Evolutionary conservation across 2,113 vertebrate genomes (phyloP).

Genomic region (Coptodon rendalli): DNA sequence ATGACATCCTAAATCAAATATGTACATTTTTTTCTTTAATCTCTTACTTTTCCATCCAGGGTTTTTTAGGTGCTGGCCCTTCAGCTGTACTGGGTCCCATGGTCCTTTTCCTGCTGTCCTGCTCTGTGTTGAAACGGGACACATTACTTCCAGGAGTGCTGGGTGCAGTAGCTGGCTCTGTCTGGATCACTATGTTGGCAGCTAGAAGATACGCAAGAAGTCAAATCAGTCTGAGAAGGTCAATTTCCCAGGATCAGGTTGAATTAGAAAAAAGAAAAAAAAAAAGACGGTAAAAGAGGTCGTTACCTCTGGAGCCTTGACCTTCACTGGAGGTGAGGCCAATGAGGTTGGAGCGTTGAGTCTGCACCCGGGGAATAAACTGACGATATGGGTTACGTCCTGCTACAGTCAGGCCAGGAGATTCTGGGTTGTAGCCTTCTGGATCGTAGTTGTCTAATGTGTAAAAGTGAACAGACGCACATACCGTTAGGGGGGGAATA

Average conservation of each 20-base stretch:
- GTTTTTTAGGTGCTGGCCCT: conserved; percentile 82
- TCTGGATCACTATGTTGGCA: conserved; percentile 94
- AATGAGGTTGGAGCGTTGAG: conserved; percentile 93
- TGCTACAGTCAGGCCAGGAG: conserved; percentile 90
- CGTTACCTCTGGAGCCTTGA: conserved; percentile 85
- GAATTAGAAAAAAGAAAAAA: neutral
- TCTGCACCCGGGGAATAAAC: conserved; percentile 93
- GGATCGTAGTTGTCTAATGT: conserved; percentile 90
- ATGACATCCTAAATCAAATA: neutral
- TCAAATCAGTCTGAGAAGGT: neutral
- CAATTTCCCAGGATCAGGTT: neutral
- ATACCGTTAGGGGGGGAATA: neutral
- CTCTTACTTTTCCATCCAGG: conserved; percentile 93
- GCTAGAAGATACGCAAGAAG: conserved; percentile 63
- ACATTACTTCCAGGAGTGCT: conserved; percentile 72
- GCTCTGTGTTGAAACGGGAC: conserved; percentile 83
- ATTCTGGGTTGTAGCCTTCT: conserved; percentile 99
- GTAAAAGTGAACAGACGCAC: neutral
- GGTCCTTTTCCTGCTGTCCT: conserved; percentile 85
- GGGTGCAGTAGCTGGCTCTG: conserved; percentile 78
- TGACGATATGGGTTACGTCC: conserved; percentile 89
- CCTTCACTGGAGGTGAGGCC: conserved; percentile 92
- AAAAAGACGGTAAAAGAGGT: neutral
- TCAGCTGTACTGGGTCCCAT: conserved; percentile 69
- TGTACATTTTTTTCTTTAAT: neutral